Evolutionary conservation across 2,797 vertebrate species (phyloP).

Genomic region (Channa striata): DNA sequence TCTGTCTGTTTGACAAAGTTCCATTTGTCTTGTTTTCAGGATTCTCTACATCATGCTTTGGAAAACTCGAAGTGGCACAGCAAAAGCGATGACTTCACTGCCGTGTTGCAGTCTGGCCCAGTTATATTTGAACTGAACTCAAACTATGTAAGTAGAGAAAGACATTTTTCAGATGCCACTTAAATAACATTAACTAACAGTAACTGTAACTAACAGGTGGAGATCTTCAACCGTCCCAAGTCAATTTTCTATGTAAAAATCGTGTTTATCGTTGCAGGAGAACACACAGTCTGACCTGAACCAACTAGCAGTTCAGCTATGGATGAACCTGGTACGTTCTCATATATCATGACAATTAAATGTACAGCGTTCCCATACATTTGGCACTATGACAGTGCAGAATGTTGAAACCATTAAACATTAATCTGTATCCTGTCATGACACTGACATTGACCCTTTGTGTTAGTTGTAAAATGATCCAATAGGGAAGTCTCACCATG

Average conservation of each 20-base stretch:
- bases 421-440: neutral
- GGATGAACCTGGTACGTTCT: slow-evolving; percentile 77
- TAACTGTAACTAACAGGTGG: too few species aligned
- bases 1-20: neutral
- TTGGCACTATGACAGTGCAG: neutral
- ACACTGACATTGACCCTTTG: slow-evolving; percentile 21
- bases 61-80: slow-evolving; percentile 60
- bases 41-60: slow-evolving; percentile 67
- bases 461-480: slow-evolving; percentile 31
- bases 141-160: slow-evolving; percentile 53
- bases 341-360: neutral
- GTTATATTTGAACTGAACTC: slow-evolving; percentile 50
- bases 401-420: neutral
- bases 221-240: neutral
- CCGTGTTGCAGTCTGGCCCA: slow-evolving; percentile 74
- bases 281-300: slow-evolving; percentile 26
- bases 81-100: slow-evolving; percentile 69
- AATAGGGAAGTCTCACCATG: neutral
- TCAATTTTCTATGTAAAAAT: slow-evolving; percentile 21
- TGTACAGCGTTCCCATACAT: too few species aligned
- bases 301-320: slow-evolving; percentile 73
- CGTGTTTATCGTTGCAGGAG: slow-evolving; percentile 45
- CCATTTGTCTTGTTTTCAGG: slow-evolving; percentile 57
- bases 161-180: neutral
- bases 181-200: too few species aligned